Conservation (phyloP, 2,113 vertebrate genomes). For the Chionomys nivalis region DNA sequence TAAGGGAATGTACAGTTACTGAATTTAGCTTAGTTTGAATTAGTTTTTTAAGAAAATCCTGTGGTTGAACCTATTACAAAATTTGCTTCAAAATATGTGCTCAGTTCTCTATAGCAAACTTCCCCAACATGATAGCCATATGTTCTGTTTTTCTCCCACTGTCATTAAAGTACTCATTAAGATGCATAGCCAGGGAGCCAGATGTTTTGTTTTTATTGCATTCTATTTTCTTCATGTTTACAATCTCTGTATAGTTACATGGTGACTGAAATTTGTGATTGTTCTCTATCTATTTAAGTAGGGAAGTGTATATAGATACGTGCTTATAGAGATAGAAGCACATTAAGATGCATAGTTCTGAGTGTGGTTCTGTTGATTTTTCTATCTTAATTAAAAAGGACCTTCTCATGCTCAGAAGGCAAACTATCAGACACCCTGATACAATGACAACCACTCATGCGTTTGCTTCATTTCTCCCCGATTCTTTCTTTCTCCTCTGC, state of each 20-base stretch:
- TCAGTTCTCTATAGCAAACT: slow-evolving; percentile 35
- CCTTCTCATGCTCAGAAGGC: slow-evolving; percentile 11
- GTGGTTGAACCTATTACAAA: neutral
- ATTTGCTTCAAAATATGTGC: slow-evolving; percentile 47
- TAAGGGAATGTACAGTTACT: neutral
- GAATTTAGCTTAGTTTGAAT: slow-evolving; percentile 40
- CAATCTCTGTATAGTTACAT: slow-evolving; percentile 16
- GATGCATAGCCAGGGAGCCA: slow-evolving; percentile 59
- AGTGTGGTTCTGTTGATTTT: neutral
- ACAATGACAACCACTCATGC: neutral
- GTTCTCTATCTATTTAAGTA: slow-evolving; percentile 38
- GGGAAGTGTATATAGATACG: neutral
- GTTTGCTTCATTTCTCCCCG: neutral
- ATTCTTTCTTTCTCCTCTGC: slow-evolving; percentile 12
- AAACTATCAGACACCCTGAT: neutral
- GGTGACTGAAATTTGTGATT: slow-evolving; percentile 39
- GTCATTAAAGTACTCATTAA: slow-evolving; percentile 65
- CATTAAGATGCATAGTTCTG: neutral
- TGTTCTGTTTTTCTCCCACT: slow-evolving; percentile 56
- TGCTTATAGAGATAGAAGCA: neutral
- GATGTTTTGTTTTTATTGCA: slow-evolving; percentile 73
- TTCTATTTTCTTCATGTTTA: slow-evolving; percentile 62
- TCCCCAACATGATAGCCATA: slow-evolving; percentile 42
- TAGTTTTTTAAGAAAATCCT: slow-evolving; percentile 44
- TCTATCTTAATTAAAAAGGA: slow-evolving; percentile 26